These are phyloP conservation scores for Trilocha varians DNA, from an alignment of 2,888 invertebrate genomes.

Conservation along the genomic window DNA sequence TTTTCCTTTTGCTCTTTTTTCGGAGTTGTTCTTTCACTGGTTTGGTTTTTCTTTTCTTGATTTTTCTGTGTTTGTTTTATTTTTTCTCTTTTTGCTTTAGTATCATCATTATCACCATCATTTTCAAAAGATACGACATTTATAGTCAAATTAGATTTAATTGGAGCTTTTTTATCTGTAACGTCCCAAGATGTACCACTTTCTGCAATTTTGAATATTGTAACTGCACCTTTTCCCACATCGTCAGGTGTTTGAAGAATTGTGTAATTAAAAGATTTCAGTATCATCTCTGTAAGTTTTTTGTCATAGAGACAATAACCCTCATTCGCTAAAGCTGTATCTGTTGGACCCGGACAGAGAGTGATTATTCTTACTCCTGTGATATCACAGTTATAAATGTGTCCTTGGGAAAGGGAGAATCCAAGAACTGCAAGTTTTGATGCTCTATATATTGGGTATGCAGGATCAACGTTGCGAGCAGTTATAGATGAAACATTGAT, in stretches of 20 bases:
- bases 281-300: no score
- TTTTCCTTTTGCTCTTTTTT: no score
- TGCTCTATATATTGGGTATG: constrained; percentile 67
- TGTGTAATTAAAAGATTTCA: no score
- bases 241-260: constrained; percentile 36
- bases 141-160: no score
- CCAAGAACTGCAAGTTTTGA: constrained; percentile 68
- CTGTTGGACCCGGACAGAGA: constrained; percentile 50
- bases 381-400: constrained; percentile 35
- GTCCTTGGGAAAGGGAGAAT: constrained; percentile 45
- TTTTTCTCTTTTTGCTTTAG: no score
- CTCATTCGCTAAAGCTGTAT: constrained; percentile 13
- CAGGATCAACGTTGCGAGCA: constrained; percentile 56
- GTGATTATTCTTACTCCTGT: constrained; percentile 51
- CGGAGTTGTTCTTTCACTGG: no score
- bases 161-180: constrained; percentile 49
- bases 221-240: constrained; percentile 36
- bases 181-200: constrained; percentile 69
- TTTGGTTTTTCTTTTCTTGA: no score
- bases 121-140: no score
- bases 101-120: no score
- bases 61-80: no score
- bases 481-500: constrained; percentile 74
- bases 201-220: constrained; percentile 42
- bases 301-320: no score